These are phyloP conservation scores for Montipora sp. DNA, from an alignment of 64 coral and sea anemone species.

Conservation along the genomic window DNA sequence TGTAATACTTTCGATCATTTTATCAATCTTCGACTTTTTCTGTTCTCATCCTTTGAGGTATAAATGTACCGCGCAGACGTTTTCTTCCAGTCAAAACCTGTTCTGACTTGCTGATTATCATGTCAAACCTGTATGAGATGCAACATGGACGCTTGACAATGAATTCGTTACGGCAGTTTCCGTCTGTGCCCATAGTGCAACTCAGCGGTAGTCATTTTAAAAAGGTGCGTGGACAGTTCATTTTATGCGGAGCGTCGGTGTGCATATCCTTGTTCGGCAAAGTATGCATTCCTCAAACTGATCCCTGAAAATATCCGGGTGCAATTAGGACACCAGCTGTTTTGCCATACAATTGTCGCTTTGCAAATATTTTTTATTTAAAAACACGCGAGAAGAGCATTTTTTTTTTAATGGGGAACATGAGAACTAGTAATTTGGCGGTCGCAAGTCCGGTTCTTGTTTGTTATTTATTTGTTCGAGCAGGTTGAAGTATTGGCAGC, in stretches of 20 bases:
- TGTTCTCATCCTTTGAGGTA: constrained; percentile 39
- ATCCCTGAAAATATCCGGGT: too few species aligned
- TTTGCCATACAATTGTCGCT: too few species aligned
- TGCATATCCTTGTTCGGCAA: too few species aligned
- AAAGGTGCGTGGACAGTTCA: constrained; percentile 67
- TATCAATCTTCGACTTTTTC: neutral
- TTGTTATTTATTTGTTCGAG: too few species aligned
- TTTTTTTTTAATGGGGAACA: too few species aligned
- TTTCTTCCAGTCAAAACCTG: constrained; percentile 98
- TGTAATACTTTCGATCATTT: neutral
- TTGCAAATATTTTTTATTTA: too few species aligned
- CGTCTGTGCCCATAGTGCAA: constrained; percentile 85
- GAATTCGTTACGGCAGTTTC: constrained; percentile 87
- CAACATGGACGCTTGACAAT: constrained; percentile 76
- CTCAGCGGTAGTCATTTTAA: constrained; percentile 88
- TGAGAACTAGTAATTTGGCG: too few species aligned
- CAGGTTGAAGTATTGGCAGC: too few species aligned
- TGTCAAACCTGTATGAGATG: constrained; percentile 97
- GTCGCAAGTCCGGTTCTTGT: too few species aligned
- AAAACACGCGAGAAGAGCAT: too few species aligned
- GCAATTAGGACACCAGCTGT: too few species aligned
- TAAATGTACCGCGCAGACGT: constrained; percentile 95
- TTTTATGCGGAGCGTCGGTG: neutral
- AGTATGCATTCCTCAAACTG: too few species aligned
- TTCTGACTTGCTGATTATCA: constrained; percentile 91